Base-by-base conservation (phyloP, 2,113 vertebrate genomes). In the Rhinichthys klamathensis region DNA sequence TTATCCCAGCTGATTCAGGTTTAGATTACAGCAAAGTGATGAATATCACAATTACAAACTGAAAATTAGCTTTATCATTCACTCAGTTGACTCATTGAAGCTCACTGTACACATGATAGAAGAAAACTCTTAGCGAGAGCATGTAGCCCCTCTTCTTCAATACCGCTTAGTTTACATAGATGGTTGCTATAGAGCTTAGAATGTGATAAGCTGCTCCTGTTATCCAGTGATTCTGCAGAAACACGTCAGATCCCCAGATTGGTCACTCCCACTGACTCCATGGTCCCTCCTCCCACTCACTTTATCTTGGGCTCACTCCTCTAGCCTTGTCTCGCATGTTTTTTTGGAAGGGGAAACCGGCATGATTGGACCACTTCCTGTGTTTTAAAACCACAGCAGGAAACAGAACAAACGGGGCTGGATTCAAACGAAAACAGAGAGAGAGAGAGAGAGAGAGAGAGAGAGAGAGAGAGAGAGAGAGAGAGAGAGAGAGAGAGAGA, bases 401-500 rank as follows among this genome's bases (percentile, higher is more conserved):
- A 95, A 95, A 93, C 94, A 89, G 94, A 94, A 94, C 93, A 95
- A 95, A 94, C 95, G 91, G 92, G 93, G 93, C 93, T 92, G 93
- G 93, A 95, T 95, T 95, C 95, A 95, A 95, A 95, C 93, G 94
- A 94, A 95, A 95, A 95, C 95, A 95, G 87, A 87, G 38, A 88
- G 89, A 67, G 90, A 90, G 90, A 49, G 82, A 35, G 16, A 32
- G 6, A 54, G 51, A 38, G 77, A 84, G 83, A 74, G 75, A 38
- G 85, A 11, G 87, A 23, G 86, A 46, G 89, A 90, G 90, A 41
- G 84, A 44, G 70, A 69, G 85, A 73, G 89, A 86, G 77, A 85
- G 83, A 74, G 76, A 38, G 85, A 12, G 86, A 23, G 86, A 51
- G n/a, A n/a, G n/a, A n/a, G n/a, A n/a, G n/a, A n/a, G n/a, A n/a